phyloP scores from a whole-genome alignment of 2,797 vertebrate genomes.

The Otus scops region DNA sequence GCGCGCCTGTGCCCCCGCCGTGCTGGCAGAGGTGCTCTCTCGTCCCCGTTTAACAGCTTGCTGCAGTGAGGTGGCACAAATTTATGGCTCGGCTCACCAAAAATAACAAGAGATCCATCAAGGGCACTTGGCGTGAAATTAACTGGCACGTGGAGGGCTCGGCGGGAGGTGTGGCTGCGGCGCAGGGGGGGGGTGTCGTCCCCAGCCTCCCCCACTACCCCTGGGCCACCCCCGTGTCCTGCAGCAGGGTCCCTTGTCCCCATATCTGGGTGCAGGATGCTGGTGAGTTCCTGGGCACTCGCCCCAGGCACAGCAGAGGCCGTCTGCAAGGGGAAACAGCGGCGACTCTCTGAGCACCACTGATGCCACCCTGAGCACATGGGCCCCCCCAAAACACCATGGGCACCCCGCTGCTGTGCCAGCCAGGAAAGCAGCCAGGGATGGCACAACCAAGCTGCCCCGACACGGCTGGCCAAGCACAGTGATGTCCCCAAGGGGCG shows the following conservation, averaged over 20 bases:
- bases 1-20: fast-evolving
- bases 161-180: neutral
- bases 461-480: neutral
- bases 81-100: constrained; percentile 80
- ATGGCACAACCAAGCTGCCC: neutral
- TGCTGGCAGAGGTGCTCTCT: neutral
- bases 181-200: fast-evolving
- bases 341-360: fast-evolving
- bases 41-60: constrained; percentile 49
- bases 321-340: fast-evolving
- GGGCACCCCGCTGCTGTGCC: neutral
- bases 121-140: constrained; percentile 80
- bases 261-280: fast-evolving
- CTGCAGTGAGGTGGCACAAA: constrained; percentile 78
- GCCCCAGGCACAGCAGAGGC: fast-evolving
- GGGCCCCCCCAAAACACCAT: fast-evolving
- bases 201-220: fast-evolving
- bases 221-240: neutral
- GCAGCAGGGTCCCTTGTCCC: neutral
- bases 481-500: fast-evolving
- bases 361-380: fast-evolving
- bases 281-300: fast-evolving
- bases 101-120: constrained; percentile 83
- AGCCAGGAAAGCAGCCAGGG: neutral
- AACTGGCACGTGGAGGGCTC: constrained; percentile 69